Conservation (phyloP, 2,797 vertebrate genomes). For the Sebastes cheni region DNA sequence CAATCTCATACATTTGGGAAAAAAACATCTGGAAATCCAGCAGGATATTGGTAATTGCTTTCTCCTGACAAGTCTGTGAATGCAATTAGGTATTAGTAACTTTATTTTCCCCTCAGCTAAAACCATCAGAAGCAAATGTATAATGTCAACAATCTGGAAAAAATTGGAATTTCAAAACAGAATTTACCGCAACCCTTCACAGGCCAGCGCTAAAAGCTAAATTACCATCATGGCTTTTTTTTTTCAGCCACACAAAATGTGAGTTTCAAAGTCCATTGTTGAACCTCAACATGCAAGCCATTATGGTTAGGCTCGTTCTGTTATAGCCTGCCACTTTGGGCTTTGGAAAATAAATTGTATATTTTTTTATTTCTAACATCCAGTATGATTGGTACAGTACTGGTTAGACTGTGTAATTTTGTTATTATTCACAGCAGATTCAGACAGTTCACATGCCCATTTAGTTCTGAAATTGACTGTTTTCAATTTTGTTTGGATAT, state of each 20-base stretch:
- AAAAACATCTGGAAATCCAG: conserved; percentile 42
- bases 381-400: neutral
- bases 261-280: neutral
- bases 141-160: conserved; percentile 6
- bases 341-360: neutral
- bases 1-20: conserved; percentile 20
- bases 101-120: conserved; percentile 22
- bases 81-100: conserved; percentile 23
- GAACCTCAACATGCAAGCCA: neutral
- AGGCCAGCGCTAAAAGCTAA: neutral
- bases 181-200: conserved; percentile 5
- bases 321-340: neutral
- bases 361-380: neutral
- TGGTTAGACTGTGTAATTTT: neutral
- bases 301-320: neutral
- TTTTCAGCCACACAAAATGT: neutral
- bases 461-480: neutral
- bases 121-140: conserved; percentile 16
- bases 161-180: conserved; percentile 8
- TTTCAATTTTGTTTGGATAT: neutral
- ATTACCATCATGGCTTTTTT: neutral
- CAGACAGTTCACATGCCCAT: neutral
- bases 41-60: conserved; percentile 27
- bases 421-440: neutral
- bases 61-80: conserved; percentile 18